These are phyloP conservation scores for Strongylocentrotus purpuratus DNA, from an alignment of 35 echinoderm and acorn worm genomes.

Conservation along the genomic window DNA sequence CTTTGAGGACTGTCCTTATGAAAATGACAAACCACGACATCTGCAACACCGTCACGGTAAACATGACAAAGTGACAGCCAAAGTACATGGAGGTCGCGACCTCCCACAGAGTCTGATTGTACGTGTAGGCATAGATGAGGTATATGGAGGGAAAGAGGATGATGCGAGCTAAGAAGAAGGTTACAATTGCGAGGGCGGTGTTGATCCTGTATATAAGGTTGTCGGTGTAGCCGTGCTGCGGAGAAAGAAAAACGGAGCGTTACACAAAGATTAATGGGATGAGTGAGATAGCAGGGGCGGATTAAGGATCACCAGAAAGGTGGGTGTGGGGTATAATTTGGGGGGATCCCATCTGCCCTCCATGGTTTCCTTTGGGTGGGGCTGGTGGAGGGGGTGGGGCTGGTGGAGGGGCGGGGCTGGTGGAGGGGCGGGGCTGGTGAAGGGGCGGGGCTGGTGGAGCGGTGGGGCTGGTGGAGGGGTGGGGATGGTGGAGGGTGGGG, in stretches of 20 bases:
- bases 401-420: too few relatives aligned
- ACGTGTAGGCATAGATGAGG: slow-evolving; percentile 32
- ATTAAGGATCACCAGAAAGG: too few relatives aligned
- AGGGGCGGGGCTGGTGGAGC: too few relatives aligned
- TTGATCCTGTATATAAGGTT: slow-evolving; percentile 30
- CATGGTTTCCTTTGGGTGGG: too few relatives aligned
- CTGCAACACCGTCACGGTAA: background rate
- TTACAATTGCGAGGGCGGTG: background rate
- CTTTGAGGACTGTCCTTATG: background rate
- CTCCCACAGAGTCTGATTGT: slow-evolving; percentile 21
- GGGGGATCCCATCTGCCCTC: too few relatives aligned
- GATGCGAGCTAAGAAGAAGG: slow-evolving; percentile 50
- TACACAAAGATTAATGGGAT: background rate
- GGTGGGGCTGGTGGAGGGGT: too few relatives aligned
- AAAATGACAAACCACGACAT: background rate
- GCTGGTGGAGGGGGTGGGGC: too few relatives aligned
- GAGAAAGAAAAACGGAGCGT: background rate
- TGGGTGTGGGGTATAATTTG: too few relatives aligned
- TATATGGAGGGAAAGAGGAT: slow-evolving; percentile 60
- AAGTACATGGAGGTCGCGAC: slow-evolving; percentile 26
- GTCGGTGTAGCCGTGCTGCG: background rate
- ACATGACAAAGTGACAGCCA: background rate
- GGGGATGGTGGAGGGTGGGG: too few relatives aligned
- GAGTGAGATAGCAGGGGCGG: too few relatives aligned
- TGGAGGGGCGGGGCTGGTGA: too few relatives aligned